These are phyloP conservation scores for Monoplex corrugatus DNA, from an alignment of 2,888 invertebrate species.

Conservation along the genomic window DNA sequence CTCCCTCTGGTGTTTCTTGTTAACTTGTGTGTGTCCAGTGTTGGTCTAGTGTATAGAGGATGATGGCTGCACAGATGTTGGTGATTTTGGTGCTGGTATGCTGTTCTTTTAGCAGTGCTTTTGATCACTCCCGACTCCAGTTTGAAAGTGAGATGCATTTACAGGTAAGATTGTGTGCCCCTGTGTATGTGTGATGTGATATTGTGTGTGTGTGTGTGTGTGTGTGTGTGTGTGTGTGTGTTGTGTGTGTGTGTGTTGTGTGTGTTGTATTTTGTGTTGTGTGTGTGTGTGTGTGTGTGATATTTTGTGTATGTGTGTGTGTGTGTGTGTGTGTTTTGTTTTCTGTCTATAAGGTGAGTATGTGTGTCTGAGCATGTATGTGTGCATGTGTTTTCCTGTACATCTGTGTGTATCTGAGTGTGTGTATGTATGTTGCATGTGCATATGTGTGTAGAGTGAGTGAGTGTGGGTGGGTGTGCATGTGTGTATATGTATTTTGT, in stretches of 20 bases:
- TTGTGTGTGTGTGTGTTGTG: neutral
- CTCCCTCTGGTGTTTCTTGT: too few species aligned
- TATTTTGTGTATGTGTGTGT: neutral
- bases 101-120: neutral
- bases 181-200: neutral
- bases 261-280: neutral
- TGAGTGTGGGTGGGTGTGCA: neutral
- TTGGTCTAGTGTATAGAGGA: too few species aligned
- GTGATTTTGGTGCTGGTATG: neutral
- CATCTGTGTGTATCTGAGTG: neutral
- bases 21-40: too few species aligned
- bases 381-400: too few species aligned
- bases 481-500: neutral
- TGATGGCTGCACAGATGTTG: neutral
- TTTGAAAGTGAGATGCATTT: neutral
- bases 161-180: neutral
- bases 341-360: too few species aligned
- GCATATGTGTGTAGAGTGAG: neutral
- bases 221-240: neutral
- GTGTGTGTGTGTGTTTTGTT: neutral
- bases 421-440: neutral
- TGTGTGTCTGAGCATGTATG: too few species aligned
- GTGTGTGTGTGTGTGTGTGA: neutral
- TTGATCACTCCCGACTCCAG: neutral
- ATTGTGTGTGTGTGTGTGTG: neutral